Conservation (phyloP, 2,797 vertebrate species). For the Coregonus sp. region DNA sequence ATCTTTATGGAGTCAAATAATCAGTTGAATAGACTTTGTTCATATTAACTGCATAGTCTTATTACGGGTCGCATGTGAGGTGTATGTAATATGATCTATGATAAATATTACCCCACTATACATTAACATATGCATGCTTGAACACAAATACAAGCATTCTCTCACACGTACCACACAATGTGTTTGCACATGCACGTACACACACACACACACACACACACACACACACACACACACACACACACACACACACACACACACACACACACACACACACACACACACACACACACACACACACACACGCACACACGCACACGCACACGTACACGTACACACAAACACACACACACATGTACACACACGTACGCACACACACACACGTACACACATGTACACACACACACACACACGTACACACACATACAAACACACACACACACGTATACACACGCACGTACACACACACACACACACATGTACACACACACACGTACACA, state of each 20-base stretch:
- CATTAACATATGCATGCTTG: not conserved
- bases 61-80: too few species aligned
- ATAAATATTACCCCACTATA: not conserved
- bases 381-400: not conserved
- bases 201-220: not conserved
- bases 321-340: too few species aligned
- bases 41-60: too few species aligned
- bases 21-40: too few species aligned
- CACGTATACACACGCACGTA: not conserved
- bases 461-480: not conserved
- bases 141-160: not conserved
- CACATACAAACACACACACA: not conserved
- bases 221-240: constrained; percentile 28
- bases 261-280: constrained; percentile 25
- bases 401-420: not conserved
- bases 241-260: constrained; percentile 1
- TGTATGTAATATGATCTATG: too few species aligned
- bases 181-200: not conserved
- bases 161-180: not conserved
- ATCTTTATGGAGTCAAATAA: too few species aligned
- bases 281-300: constrained; percentile 7
- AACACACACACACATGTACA: not conserved
- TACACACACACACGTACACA: not conserved
- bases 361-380: not conserved
- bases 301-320: constrained; percentile 12